Conservation (phyloP, 2,113 vertebrate species). For the Centrocercus urophasianus region DNA sequence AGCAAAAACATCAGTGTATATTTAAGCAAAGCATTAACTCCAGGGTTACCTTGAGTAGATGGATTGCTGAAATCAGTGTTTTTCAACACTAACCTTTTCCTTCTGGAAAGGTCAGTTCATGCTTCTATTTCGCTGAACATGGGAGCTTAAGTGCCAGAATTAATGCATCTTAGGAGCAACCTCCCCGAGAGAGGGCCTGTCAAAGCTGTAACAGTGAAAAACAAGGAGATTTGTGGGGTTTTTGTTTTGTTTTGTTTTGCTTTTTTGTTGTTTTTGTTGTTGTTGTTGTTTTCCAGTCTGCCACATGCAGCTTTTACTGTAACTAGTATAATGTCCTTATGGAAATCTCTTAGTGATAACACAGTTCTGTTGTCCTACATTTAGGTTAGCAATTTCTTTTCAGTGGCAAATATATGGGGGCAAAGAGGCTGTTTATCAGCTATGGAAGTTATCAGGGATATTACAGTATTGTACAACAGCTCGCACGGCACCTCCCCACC, state of each 20-base stretch:
- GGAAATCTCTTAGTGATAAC: neutral
- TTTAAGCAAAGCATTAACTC: slow-evolving; percentile 44
- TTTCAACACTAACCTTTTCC: slow-evolving; percentile 39
- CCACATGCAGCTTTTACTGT: neutral
- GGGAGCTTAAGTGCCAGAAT: slow-evolving; percentile 14
- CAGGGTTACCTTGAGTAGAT: neutral
- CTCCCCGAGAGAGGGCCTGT: neutral
- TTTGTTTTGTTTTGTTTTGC: neutral
- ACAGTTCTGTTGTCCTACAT: slow-evolving; percentile 14
- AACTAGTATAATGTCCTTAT: neutral
- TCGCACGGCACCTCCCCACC: neutral
- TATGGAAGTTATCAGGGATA: neutral
- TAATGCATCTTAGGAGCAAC: slow-evolving; percentile 31
- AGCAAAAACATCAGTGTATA: neutral
- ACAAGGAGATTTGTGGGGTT: slow-evolving; percentile 7
- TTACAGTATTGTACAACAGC: neutral
- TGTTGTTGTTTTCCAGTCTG: neutral
- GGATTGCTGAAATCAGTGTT: slow-evolving; percentile 3
- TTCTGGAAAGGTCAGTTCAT: slow-evolving; percentile 31
- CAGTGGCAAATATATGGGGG: neutral
- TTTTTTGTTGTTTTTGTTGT: slow-evolving; percentile 13
- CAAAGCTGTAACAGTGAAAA: slow-evolving; percentile 23
- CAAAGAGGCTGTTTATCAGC: neutral
- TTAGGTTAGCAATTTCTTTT: neutral
- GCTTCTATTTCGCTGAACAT: neutral